Conservation (phyloP, 2,113 vertebrate genomes). For the Rhizomys pruinosus region DNA sequence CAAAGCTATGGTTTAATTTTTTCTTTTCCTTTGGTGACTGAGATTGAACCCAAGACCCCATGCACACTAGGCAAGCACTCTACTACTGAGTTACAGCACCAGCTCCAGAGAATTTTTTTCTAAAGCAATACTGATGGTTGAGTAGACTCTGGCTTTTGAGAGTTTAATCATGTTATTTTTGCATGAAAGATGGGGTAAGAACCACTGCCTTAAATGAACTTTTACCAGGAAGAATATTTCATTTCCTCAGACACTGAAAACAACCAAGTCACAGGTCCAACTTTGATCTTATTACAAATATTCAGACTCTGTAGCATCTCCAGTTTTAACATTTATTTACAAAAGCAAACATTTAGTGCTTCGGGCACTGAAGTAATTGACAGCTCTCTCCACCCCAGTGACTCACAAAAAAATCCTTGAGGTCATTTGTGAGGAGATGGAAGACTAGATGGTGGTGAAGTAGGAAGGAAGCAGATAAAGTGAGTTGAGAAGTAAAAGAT, state of each 20-base stretch:
- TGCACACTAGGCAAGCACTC: not conserved
- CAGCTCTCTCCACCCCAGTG: not conserved
- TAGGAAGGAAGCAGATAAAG: not conserved
- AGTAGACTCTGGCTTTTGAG: not conserved
- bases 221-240: not conserved
- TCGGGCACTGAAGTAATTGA: not conserved
- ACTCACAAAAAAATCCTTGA: not conserved
- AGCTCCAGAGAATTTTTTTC: not conserved
- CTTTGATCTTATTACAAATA: not conserved
- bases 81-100: not conserved
- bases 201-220: not conserved
- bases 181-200: not conserved
- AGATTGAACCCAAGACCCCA: not conserved
- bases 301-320: not conserved
- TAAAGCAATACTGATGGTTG: not conserved
- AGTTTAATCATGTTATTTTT: not conserved
- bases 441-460: not conserved
- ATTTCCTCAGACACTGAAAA: not conserved
- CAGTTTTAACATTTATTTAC: not conserved
- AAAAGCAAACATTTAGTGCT: not conserved
- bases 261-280: not conserved
- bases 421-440: not conserved
- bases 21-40: not conserved
- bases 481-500: not conserved
- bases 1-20: not conserved